Evolutionary conservation across 53 echinoderm and acorn worm genomes (phyloP), one percentile per base, ranked within the genome.

Genomic region (Echinarachnius parma): DNA sequence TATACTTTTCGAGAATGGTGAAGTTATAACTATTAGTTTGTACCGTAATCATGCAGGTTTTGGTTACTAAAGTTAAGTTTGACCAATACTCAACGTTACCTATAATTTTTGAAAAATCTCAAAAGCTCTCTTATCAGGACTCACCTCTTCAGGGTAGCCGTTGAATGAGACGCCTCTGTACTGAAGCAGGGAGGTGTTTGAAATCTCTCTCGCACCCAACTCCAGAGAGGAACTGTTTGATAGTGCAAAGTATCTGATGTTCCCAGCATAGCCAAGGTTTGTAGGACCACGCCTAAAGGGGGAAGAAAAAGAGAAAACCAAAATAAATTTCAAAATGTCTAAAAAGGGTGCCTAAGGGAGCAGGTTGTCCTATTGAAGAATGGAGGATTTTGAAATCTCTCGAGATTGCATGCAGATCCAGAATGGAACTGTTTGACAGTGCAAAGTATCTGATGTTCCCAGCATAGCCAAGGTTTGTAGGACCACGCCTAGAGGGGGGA

Each of bases 251-350:
- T 84, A 68, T 29, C 78, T 62, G 47, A 94, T 69, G 49, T 82
- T 87, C 15, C 94, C 94, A 9, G 94, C 94, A 84, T 87, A 94
- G 48, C 81, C 54, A 3, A 90, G 71, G 20, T 62, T 77, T 36
- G 86, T 94, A 24, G 90, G 94, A 21, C 89, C 93, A 61, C 83
- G 86, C 50, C 93, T 93, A 53, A 4, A 62, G 16, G 16, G 52
- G 28, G 28, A 27, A 8, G 57, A n/a, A 29, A 25, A 3, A 42
- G n/a, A n/a, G n/a, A n/a, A n/a, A n/a, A n/a, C n/a, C n/a, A n/a
- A n/a, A n/a, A n/a, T n/a, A n/a, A n/a, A n/a, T n/a, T n/a, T n/a
- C n/a, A n/a, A n/a, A n/a, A n/a, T n/a, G n/a, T n/a, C n/a, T n/a
- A n/a, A n/a, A n/a, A n/a, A n/a, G n/a, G n/a, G n/a, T n/a, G n/a